Base-by-base conservation (phyloP, 2,888 invertebrate genomes). In the Drosophila affinis region DNA sequence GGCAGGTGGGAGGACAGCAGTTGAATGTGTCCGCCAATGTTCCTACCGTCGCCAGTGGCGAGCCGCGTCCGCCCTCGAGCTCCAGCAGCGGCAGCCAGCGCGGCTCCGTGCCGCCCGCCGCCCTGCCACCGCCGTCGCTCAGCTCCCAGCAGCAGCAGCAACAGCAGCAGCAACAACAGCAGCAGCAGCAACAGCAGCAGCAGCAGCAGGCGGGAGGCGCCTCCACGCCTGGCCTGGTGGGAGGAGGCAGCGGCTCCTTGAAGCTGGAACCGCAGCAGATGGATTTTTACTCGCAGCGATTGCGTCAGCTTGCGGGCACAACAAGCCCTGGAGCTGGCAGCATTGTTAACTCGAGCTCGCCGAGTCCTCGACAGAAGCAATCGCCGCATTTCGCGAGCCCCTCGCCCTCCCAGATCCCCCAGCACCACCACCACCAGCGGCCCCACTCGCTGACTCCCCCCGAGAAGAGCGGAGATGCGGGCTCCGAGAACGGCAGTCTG, bases 201-300 rank as follows among this genome's bases (percentile, higher is more conserved):
- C 88, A 67, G 52, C 77, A 76, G 5, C 67, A 74, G 0, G 14
- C n/a, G 14, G 39, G 39, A 39, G 39, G 39, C n/a, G 39, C 39
- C 39, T n/a, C 39, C 39, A 39, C 39, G 24, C 68, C 47, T 10
- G 48, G 56, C 3, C 67, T 94, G 29, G 94, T 81, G n/a, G 55
- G 53, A n/a, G 62, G 55, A 4, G 62, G 52, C 45, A 54, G 46
- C n/a, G 34, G 52, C 12, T 76, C 76, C 44, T 94, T 95, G 81
- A 95, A 95, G 92, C 93, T 96, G 88, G 97, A 96, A 94, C 96
- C 97, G 92, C 97, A 97, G 92, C 97, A 97, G 94, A 95, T 98
- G 95, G 98, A 98, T 96, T 98, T 98, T 96, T 99, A 98, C 95
- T 98, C 98, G 94, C 98, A 98, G 96, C 96, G 98, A 95, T 96